These are phyloP conservation scores for Lepidocolaptes lacrymiger DNA, from an alignment of 2,797 vertebrate species.

Conservation along the genomic window DNA sequence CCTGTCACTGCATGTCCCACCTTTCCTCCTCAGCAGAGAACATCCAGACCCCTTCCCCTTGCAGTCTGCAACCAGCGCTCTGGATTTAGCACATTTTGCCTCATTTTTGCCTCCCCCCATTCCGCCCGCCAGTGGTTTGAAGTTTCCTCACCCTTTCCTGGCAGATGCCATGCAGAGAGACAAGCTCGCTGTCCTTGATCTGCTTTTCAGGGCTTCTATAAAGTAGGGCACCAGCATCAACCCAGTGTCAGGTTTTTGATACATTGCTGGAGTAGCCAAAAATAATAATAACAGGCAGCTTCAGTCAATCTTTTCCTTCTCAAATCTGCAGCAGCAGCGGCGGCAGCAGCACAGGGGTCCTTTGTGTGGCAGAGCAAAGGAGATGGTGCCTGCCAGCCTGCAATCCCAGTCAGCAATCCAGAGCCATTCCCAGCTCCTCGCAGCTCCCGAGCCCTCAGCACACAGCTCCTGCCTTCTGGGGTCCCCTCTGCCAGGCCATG, in stretches of 20 bases:
- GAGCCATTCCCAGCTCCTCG: neutral
- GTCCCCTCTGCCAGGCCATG: neutral
- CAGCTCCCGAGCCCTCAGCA: neutral
- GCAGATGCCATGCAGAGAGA: slow-evolving; percentile 50
- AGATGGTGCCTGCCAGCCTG: accelerated
- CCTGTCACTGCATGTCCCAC: neutral
- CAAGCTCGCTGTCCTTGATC: slow-evolving; percentile 65
- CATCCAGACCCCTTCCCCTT: neutral
- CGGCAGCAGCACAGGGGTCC: slow-evolving; percentile 22
- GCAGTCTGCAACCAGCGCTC: neutral
- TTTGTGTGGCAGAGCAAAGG: neutral
- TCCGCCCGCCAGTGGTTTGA: neutral
- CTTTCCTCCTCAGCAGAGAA: neutral
- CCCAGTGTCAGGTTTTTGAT: slow-evolving; percentile 56
- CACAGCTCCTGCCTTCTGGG: neutral
- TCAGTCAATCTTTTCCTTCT: slow-evolving; percentile 9
- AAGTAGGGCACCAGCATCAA: slow-evolving; percentile 66
- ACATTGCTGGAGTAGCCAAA: slow-evolving; percentile 61
- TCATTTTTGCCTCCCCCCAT: neutral
- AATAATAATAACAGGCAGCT: slow-evolving; percentile 36
- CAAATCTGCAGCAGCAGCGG: slow-evolving; percentile 13
- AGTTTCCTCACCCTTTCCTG: slow-evolving; percentile 64
- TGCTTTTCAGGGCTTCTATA: slow-evolving; percentile 62
- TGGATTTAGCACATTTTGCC: neutral
- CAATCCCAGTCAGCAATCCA: neutral